Base-by-base conservation (phyloP, 2,888 invertebrate genomes). In the Abrostola triplasia region DNA sequence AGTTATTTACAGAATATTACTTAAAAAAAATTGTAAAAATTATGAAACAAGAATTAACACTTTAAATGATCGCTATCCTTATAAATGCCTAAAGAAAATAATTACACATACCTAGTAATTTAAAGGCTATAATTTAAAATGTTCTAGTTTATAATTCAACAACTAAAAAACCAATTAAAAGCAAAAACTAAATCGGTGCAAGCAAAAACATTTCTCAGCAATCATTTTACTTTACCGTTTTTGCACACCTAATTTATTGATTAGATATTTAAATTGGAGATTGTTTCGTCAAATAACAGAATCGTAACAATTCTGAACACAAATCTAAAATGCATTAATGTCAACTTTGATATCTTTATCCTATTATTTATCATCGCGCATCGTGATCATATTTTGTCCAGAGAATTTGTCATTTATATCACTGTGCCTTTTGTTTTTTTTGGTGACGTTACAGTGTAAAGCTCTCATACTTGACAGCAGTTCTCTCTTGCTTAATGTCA, bases 401-500 rank as follows among this genome's bases (percentile, higher is more conserved):
- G 50, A n/a, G 38, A 53, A 56, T 80, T 67, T 77, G 64, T 71
- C 64, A 69, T 73, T 67, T 64, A 40, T 59, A 36, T 38, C 64
- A 68, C 44, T 61, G 55, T 66, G 59, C 13, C 6, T 11, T 58
- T 58, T 59, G 51, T 44, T 42, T 64, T 63, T 57, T 41, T 8
- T 62, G 58, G 36, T 48, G 7, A 37, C 12, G 47, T 48, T 61
- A 65, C 60, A 63, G 36, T 49, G 54, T 36, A 49, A 52, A 42
- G 47, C 36, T 64, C 44, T 65, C 67, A 69, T 59, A 38, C 64
- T 60, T 59, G 52, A 68, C 68, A 75, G 58, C 62, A 57, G 49
- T 65, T 70, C 52, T 70, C 58, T 72, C 65, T 63, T 58, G 49
- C 54, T 57, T 66, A 82, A 82, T 82, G 79, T 73, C 82, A 82